Evolutionary conservation across 2,113 vertebrate genomes (phyloP).

Genomic region (Microcebus griseorufus): DNA sequence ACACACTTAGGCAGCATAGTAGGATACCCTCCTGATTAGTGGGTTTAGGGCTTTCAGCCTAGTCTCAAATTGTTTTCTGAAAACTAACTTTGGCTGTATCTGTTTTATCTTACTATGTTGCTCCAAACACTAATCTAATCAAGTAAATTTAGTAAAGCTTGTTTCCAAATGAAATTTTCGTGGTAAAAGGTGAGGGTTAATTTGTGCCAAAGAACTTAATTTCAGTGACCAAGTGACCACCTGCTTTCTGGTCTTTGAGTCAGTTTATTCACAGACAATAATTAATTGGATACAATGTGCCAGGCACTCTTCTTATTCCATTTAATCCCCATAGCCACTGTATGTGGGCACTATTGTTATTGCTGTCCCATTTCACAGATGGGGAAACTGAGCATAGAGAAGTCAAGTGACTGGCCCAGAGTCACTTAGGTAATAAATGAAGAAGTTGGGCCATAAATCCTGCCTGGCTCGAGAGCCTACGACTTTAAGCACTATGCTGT

Average conservation of each 20-base stretch:
- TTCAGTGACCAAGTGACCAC: neutral
- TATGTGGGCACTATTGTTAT: neutral
- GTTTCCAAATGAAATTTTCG: neutral
- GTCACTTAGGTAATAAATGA: neutral
- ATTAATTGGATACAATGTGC: neutral
- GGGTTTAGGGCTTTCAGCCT: neutral
- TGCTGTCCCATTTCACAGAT: neutral
- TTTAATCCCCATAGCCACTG: neutral
- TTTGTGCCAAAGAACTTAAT: neutral
- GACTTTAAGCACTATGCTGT: neutral
- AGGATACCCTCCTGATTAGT: neutral
- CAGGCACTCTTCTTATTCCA: neutral
- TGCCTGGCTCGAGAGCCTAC: neutral
- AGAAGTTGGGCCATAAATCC: neutral
- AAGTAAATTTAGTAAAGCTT: neutral
- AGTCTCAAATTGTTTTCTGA: neutral
- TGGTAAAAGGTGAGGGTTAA: neutral
- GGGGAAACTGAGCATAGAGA: neutral
- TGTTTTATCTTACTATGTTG: neutral
- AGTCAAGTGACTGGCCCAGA: neutral
- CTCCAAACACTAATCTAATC: neutral
- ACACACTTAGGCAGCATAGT: neutral
- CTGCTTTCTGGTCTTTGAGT: neutral
- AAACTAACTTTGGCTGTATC: neutral
- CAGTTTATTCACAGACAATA: neutral